Percentiles rank a stretch among this genome's conserved stretches.
Evolutionary conservation across 2,797 vertebrate species (phyloP).

Genomic region (Coluber constrictor): DNA sequence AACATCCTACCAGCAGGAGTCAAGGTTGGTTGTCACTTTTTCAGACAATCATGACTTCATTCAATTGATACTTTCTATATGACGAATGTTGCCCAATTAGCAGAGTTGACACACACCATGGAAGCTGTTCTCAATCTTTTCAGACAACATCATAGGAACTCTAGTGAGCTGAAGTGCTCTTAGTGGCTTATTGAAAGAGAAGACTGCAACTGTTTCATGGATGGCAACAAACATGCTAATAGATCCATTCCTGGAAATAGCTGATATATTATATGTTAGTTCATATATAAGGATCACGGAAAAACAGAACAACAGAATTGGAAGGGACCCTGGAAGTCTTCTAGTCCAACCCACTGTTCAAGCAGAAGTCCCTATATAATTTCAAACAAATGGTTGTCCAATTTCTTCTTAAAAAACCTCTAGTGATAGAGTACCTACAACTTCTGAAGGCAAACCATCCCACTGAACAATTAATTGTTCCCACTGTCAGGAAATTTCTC

Average conservation of each 20-base stretch:
- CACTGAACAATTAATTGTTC: neutral
- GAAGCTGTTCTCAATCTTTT: slow-evolving; percentile 1
- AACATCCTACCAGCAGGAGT: neutral
- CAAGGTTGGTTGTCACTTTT: neutral
- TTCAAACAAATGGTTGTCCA: neutral
- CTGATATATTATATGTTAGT: neutral
- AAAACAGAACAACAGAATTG: neutral
- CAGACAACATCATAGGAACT: neutral
- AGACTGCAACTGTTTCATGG: slow-evolving; percentile 5
- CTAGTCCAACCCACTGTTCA: neutral
- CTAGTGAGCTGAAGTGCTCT: neutral
- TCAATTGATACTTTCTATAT: neutral
- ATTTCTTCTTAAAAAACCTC: neutral
- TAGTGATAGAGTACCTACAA: neutral
- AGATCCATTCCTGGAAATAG: neutral
- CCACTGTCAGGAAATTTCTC: too few species aligned
- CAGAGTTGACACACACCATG: slow-evolving; percentile 2
- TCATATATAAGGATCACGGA: neutral
- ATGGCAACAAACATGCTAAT: neutral
- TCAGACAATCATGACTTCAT: neutral
- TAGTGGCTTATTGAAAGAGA: slow-evolving; percentile 6
- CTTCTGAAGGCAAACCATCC: neutral
- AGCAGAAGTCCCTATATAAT: neutral
- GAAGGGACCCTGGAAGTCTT: neutral
- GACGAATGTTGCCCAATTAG: slow-evolving; percentile 25